Conservation (phyloP, 1,140 invertebrate species). For the Papilio xuthus region DNA sequence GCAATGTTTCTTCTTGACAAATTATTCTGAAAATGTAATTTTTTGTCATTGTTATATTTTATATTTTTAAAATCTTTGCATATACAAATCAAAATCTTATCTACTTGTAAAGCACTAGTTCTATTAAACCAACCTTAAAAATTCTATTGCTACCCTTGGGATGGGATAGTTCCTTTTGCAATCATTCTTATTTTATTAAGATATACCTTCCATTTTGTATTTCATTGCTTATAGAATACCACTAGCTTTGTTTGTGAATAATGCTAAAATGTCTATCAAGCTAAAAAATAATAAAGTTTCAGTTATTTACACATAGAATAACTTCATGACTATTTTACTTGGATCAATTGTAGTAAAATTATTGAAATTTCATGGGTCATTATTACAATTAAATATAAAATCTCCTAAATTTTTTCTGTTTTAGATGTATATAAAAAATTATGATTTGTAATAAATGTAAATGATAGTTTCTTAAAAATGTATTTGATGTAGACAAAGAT, state of each 20-base stretch:
- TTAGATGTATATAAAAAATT: background rate
- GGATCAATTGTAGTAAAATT: too few species aligned
- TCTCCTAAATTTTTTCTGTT: background rate
- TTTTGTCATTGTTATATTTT: background rate
- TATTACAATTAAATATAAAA: too few species aligned
- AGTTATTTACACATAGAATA: too few species aligned
- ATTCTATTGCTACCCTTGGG: background rate
- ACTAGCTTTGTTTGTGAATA: too few species aligned
- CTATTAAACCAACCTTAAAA: background rate
- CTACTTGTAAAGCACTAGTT: too few species aligned
- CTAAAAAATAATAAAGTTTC: too few species aligned
- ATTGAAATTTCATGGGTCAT: too few species aligned
- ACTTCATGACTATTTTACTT: too few species aligned
- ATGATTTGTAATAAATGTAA: background rate
- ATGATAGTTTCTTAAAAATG: background rate
- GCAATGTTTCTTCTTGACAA: background rate
- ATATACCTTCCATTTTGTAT: background rate
- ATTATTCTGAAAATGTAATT: background rate
- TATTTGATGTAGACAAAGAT: too few species aligned
- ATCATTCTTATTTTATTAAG: background rate
- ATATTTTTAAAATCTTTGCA: background rate
- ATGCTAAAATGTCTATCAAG: too few species aligned
- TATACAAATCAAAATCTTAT: background rate
- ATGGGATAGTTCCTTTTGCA: background rate
- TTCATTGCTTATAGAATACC: too few species aligned